A percentile compares a stretch with the other conserved stretches of the same genome.
Conservation (phyloP, 2,888 invertebrate species). For the Drosophila engyochracea region DNA sequence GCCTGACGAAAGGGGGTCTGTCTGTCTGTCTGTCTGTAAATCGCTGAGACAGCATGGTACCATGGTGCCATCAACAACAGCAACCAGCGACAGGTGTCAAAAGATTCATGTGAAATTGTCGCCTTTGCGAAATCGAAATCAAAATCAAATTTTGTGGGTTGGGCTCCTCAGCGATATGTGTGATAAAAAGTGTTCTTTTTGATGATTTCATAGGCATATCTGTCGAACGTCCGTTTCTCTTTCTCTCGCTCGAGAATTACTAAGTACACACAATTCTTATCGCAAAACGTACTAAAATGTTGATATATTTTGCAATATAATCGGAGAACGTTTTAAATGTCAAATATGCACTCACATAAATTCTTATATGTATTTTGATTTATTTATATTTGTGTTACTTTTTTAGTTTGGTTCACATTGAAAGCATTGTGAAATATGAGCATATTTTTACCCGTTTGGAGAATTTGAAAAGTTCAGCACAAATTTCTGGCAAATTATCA, state of each 20-base stretch:
- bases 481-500: constrained; percentile 20
- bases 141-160: constrained; percentile 2
- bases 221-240: neutral
- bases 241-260: neutral
- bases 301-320: constrained; percentile 47
- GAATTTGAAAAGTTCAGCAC: constrained; percentile 24
- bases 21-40: neutral
- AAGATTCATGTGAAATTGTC: constrained; percentile 2
- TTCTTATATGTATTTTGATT: neutral
- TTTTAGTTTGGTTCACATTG: neutral
- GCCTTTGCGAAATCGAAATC: constrained; percentile 19
- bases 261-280: neutral
- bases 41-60: neutral
- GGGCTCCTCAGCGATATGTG: neutral
- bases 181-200: constrained; percentile 16
- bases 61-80: neutral
- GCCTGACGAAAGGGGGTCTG: constrained; percentile 4
- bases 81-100: constrained; percentile 12
- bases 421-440: constrained; percentile 28
- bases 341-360: constrained; percentile 10
- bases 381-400: neutral
- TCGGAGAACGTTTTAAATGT: constrained; percentile 1
- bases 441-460: constrained; percentile 25
- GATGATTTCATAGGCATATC: constrained; percentile 31
- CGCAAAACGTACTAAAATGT: constrained; percentile 21